Conservation (phyloP, 1,140 invertebrate species). For the Drosophila malerkotliana region DNA sequence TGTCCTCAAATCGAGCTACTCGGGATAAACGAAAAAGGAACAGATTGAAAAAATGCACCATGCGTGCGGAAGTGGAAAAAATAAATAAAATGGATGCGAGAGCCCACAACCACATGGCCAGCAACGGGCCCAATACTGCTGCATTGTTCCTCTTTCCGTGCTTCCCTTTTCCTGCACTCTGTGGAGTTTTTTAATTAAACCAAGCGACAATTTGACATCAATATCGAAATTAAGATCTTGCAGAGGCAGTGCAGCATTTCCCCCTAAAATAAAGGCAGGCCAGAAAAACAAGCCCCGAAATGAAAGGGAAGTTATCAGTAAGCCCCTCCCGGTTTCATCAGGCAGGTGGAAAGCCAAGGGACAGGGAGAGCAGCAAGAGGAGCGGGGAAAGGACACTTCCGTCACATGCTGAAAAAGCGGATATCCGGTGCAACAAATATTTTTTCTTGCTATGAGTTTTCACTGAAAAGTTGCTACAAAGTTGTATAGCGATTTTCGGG, state of each 20-base stretch:
- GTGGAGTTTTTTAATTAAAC: conserved; percentile 76
- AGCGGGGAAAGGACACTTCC: conserved; percentile 40
- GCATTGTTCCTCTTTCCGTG: conserved; percentile 6
- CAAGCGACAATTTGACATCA: conserved; percentile 78
- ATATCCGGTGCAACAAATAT: conserved; percentile 70
- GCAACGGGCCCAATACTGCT: conserved; percentile 12
- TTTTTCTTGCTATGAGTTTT: conserved; percentile 7
- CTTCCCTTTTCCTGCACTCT: conserved; percentile 34
- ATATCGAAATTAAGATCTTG: conserved; percentile 82
- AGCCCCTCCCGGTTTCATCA: conserved; percentile 7
- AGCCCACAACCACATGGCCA: conserved; percentile 13
- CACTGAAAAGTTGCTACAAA: not conserved
- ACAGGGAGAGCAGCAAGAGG: not conserved
- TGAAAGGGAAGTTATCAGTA: conserved; percentile 44
- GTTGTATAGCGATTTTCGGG: not conserved
- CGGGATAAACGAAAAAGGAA: not conserved
- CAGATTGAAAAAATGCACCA: conserved; percentile 18
- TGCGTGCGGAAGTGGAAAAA: conserved; percentile 5
- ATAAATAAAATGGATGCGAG: conserved; percentile 29
- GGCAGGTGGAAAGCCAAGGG: not conserved
- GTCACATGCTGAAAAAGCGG: conserved; percentile 55
- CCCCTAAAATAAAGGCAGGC: not conserved
- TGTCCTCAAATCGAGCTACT: conserved; percentile 51
- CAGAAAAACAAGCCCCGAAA: conserved; percentile 29
- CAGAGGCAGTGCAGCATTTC: conserved; percentile 34